These are phyloP conservation scores for Coleophora flavipennella DNA, from an alignment of 2,888 invertebrate species.

Conservation along the genomic window DNA sequence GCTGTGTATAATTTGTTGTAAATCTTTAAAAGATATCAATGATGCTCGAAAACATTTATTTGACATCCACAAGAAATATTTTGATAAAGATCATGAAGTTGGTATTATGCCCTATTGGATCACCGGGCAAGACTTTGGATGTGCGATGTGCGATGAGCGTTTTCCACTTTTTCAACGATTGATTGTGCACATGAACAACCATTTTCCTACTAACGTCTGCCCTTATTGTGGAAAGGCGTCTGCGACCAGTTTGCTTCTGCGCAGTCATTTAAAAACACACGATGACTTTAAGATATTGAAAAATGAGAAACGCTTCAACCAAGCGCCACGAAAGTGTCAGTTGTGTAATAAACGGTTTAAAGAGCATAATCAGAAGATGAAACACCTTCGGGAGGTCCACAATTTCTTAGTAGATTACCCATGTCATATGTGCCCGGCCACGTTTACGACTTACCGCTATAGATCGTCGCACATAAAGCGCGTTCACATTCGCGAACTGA, in stretches of 20 bases:
- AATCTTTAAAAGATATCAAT: neutral
- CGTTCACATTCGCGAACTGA: neutral
- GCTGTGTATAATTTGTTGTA: neutral
- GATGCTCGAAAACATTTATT: neutral
- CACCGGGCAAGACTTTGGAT: too few species aligned
- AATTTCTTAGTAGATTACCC: neutral
- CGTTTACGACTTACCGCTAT: neutral
- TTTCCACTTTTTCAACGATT: neutral
- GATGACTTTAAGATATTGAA: too few species aligned
- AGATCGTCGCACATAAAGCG: neutral
- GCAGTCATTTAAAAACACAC: too few species aligned
- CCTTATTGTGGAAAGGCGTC: neutral
- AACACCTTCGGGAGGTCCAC: neutral
- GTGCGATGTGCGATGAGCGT: too few species aligned
- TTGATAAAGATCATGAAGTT: neutral
- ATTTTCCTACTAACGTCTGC: conserved; percentile 28
- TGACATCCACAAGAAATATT: neutral
- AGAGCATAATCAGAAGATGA: neutral
- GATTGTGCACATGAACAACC: conserved; percentile 14
- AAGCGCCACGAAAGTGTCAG: too few species aligned
- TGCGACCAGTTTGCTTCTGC: too few species aligned
- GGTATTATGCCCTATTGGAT: too few species aligned
- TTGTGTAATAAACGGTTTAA: too few species aligned
- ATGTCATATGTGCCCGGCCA: neutral
- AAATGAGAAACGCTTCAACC: too few species aligned